Percentiles rank a stretch among this genome's conserved stretches.
Conservation (phyloP, 2,888 invertebrate genomes). For the Tipula unca region DNA sequence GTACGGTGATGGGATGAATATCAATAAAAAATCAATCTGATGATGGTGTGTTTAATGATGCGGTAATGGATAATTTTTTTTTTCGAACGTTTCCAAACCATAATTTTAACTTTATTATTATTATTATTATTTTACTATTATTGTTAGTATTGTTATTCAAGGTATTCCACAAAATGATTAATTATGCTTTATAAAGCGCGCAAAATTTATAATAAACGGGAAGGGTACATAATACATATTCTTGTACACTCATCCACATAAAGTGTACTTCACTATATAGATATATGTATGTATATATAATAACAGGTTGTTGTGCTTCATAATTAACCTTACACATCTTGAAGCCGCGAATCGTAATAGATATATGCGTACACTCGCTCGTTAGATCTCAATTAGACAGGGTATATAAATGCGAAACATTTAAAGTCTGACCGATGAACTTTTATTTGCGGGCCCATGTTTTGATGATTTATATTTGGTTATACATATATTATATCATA, state of each 20-base stretch:
- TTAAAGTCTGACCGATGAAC: background rate
- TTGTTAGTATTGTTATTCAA: background rate
- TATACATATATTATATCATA: too few relatives aligned
- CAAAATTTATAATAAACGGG: background rate
- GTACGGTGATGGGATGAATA: background rate
- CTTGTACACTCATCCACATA: background rate
- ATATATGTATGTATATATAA: background rate
- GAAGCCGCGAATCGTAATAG: background rate
- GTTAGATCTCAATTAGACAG: background rate
- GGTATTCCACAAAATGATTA: background rate
- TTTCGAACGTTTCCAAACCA: background rate
- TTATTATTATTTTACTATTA: background rate
- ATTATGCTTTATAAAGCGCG: background rate
- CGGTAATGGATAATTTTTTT: background rate
- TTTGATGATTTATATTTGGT: too few relatives aligned
- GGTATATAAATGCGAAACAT: background rate
- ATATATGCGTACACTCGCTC: background rate
- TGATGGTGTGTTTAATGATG: slow-evolving; percentile 4
- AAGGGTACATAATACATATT: background rate
- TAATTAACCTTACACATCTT: background rate
- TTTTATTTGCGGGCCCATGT: too few relatives aligned
- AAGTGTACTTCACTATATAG: too few relatives aligned
- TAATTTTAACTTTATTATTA: background rate
- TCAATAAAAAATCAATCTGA: background rate
- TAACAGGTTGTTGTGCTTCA: background rate